Evolutionary conservation across 2,888 invertebrate species (phyloP).

Genomic region (Aproaerema taeniolella): DNA sequence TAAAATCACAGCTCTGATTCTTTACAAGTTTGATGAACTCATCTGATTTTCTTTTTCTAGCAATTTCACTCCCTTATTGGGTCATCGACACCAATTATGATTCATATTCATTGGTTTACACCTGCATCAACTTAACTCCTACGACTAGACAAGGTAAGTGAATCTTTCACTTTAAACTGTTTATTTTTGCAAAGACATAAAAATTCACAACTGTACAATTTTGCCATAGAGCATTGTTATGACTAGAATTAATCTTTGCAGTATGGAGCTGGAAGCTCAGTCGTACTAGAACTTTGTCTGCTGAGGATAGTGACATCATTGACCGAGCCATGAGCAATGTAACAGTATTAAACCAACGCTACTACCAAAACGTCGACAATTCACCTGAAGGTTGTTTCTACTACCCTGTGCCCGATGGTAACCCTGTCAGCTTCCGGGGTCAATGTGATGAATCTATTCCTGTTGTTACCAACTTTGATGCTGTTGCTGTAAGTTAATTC

Average conservation of each 20-base stretch:
- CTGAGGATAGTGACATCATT: conserved; percentile 27
- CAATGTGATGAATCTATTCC: conserved; percentile 37
- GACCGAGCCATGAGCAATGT: conserved; percentile 27
- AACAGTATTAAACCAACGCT: conserved; percentile 34
- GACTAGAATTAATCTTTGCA: conserved; percentile 17
- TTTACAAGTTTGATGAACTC: background rate
- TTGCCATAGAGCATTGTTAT: background rate
- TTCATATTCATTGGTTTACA: conserved; percentile 78
- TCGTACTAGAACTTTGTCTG: conserved; percentile 28
- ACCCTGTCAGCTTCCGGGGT: conserved; percentile 39
- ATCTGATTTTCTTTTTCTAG: conserved; percentile 19
- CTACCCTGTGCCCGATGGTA: conserved; percentile 30
- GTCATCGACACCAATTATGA: conserved; percentile 74
- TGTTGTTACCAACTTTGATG: conserved; percentile 35
- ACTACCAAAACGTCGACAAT: conserved; percentile 31
- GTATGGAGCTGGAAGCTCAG: conserved; percentile 52
- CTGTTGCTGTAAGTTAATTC: conserved; percentile 16
- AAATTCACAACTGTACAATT: too few species aligned
- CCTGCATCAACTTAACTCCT: conserved; percentile 65
- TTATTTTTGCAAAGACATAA: too few species aligned
- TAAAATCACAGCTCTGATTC: background rate
- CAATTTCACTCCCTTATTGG: conserved; percentile 26
- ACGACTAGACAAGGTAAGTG: conserved; percentile 51
- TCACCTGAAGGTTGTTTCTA: conserved; percentile 40
- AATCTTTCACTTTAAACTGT: too few species aligned